Conservation (phyloP, 2,113 vertebrate genomes). For the Aldabrachelys gigantea region DNA sequence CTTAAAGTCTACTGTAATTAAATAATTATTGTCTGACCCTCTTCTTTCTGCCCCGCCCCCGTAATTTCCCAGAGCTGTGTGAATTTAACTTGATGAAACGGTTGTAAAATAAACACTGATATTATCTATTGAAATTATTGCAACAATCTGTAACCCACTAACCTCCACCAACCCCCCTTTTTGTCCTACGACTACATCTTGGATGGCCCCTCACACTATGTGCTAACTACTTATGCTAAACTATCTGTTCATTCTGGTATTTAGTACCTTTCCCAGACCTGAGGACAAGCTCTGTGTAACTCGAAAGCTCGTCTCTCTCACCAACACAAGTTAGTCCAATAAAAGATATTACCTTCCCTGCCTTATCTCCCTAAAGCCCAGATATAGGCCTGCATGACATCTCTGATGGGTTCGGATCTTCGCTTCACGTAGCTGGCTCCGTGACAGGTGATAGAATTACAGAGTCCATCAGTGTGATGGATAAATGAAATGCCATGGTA, state of each 20-base stretch:
- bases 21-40: background rate
- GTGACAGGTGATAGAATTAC: background rate
- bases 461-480: constrained; percentile 36
- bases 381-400: background rate
- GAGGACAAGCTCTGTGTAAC: background rate
- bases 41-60: background rate
- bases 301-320: background rate
- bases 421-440: background rate
- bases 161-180: background rate
- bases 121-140: background rate
- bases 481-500: constrained; percentile 45
- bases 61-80: background rate
- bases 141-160: background rate
- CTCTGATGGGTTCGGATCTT: background rate
- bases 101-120: background rate
- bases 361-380: background rate
- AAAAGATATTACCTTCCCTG: background rate
- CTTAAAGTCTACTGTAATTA: background rate
- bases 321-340: background rate
- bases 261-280: background rate
- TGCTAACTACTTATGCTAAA: background rate
- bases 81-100: background rate
- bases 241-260: background rate
- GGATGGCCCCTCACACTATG: background rate
- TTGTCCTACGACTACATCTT: background rate